These are phyloP conservation scores for Bombycilla garrulus DNA, from an alignment of 2,113 vertebrate genomes.

Conservation along the genomic window DNA sequence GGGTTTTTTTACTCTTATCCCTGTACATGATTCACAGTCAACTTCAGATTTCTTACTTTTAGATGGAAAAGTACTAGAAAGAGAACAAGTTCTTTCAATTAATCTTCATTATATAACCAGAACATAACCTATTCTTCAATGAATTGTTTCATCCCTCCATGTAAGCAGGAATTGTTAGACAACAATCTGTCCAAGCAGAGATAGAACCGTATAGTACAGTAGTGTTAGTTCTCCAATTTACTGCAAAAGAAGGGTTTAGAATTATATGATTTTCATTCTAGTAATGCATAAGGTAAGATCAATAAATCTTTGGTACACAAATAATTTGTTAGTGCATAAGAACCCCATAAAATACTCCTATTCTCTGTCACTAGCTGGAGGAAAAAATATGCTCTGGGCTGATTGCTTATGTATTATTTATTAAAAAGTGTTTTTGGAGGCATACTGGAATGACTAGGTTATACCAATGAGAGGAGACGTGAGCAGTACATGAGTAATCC, in stretches of 20 bases:
- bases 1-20: background rate
- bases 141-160: background rate
- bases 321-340: background rate
- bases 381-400: background rate
- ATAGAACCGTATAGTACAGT: background rate
- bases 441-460: background rate
- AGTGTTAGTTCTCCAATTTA: background rate
- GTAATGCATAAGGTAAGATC: background rate
- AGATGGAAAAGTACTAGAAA: background rate
- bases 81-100: background rate
- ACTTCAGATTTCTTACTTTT: background rate
- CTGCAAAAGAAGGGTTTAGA: background rate
- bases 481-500: background rate
- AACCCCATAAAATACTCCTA: background rate
- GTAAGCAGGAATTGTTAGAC: background rate
- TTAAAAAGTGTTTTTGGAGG: background rate
- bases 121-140: background rate
- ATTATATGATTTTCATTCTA: background rate
- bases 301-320: background rate
- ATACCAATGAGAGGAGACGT: background rate
- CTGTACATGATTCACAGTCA: background rate
- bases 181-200: background rate
- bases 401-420: slow-evolving; percentile 34
- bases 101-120: background rate
- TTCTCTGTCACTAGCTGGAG: background rate